Evolutionary conservation across 2,797 vertebrate genomes (phyloP), one percentile per base, ranked within the genome.

Genomic region (Myotis pilosus): DNA sequence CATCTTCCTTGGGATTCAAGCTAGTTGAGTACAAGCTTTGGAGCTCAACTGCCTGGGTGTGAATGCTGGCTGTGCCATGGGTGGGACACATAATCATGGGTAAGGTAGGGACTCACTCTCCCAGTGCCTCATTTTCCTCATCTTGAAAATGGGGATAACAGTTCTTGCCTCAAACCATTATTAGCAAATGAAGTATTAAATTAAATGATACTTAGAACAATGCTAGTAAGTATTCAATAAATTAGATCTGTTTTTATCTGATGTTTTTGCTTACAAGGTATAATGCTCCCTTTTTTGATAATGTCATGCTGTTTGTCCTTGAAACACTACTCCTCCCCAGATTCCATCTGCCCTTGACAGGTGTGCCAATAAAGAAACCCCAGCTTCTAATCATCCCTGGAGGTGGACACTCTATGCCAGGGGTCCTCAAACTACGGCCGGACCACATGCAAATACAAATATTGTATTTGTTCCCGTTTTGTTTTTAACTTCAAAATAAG

Each of bases 141-240:
- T 72, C 66, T 78, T 47, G 38, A 75, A 92, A 94, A 75, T 28
- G 0, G 23, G 33, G 49, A 83, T 49, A 74, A 33, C 4, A 84
- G 11, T 51, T 87, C 28, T 74, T 93, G 20, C 36, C 55, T 41
- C 51, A 44, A 44, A 90, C 9, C 13, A 9, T 49, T 80, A 89
- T 81, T 62, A 15, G 28, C 1, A 62, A 62, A 80, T 36, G 49
- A 66, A 53, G 10, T 36, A 87, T 79, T 84, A 71, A 76, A 36
- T 36, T 22, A 90, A 82, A 79, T 66, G 17, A 80, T 19, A 49
- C 49, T 33, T 78, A 72, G 8, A 87, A 69, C 74, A 68, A 79
- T 69, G 33, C 28, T 81, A 51, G 8, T 74, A 76, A 62, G 8
- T 60, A 19, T n/a, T 66, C 20, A 33, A 12, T 33, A 82, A 82